These are phyloP conservation scores for Galemys pyrenaicus DNA, from an alignment of 2,113 vertebrate genomes.

Conservation along the genomic window DNA sequence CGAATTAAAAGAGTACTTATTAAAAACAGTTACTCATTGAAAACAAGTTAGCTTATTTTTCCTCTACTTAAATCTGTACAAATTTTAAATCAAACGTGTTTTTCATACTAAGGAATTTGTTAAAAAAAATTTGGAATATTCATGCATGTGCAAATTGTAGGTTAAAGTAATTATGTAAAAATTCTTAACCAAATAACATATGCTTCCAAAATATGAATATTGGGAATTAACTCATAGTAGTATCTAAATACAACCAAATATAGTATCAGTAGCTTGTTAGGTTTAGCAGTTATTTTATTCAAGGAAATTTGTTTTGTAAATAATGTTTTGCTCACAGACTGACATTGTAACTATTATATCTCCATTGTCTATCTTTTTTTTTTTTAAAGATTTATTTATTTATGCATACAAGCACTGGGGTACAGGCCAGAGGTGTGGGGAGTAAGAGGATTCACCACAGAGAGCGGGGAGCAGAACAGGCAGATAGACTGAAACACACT, in stretches of 20 bases:
- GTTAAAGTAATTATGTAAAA: neutral
- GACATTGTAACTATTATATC: too few relatives aligned
- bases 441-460: too few relatives aligned
- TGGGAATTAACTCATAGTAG: neutral
- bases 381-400: too few relatives aligned
- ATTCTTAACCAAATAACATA: neutral
- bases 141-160: neutral
- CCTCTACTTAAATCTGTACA: neutral
- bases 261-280: neutral
- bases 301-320: neutral
- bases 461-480: too few relatives aligned
- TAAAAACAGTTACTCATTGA: neutral
- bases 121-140: neutral
- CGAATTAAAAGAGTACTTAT: neutral
- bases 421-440: too few relatives aligned
- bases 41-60: neutral
- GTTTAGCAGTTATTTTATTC: neutral
- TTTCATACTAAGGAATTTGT: neutral
- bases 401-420: too few relatives aligned
- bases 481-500: too few relatives aligned
- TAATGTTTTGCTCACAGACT: too few relatives aligned
- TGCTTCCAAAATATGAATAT: neutral
- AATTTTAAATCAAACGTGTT: neutral
- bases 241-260: neutral
- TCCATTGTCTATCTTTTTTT: too few relatives aligned